These are phyloP conservation scores for Drymodes brunneopygia DNA, from an alignment of 2,113 vertebrate species.

Conservation along the genomic window DNA sequence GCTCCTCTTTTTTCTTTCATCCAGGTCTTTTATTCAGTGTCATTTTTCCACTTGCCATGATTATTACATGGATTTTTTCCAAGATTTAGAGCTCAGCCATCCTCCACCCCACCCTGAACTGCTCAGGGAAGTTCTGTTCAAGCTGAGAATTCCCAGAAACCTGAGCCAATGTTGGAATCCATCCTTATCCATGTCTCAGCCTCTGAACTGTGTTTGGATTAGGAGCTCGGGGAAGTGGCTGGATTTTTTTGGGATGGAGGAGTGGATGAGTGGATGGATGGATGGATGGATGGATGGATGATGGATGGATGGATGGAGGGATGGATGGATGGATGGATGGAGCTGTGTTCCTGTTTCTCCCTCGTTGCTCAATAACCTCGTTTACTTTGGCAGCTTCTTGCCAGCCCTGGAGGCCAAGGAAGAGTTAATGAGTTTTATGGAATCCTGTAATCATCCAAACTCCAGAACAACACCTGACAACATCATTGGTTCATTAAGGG, in stretches of 20 bases:
- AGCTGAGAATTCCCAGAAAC: neutral
- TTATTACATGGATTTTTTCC: neutral
- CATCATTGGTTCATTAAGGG: neutral
- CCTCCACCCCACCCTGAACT: neutral
- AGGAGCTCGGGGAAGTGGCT: neutral
- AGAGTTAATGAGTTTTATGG: neutral
- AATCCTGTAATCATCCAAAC: neutral
- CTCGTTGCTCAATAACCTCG: neutral
- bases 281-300: neutral
- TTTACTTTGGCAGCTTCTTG: neutral
- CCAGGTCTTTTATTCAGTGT: neutral
- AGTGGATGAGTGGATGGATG: too few relatives aligned
- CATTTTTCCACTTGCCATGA: neutral
- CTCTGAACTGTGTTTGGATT: neutral
- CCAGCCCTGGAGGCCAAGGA: neutral
- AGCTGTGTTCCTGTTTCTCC: neutral
- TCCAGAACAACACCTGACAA: neutral
- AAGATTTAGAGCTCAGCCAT: neutral
- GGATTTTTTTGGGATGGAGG: neutral
- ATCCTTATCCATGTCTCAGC: rapidly evolving
- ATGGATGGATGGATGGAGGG: neutral
- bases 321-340: too few relatives aligned
- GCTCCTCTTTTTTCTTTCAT: neutral
- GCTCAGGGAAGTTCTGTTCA: neutral
- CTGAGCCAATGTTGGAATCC: neutral